A percentile compares a stretch with the other conserved stretches of the same genome.
phyloP scores from a whole-genome alignment of 2,113 vertebrate genomes.

The Myrmecobius fasciatus region DNA sequence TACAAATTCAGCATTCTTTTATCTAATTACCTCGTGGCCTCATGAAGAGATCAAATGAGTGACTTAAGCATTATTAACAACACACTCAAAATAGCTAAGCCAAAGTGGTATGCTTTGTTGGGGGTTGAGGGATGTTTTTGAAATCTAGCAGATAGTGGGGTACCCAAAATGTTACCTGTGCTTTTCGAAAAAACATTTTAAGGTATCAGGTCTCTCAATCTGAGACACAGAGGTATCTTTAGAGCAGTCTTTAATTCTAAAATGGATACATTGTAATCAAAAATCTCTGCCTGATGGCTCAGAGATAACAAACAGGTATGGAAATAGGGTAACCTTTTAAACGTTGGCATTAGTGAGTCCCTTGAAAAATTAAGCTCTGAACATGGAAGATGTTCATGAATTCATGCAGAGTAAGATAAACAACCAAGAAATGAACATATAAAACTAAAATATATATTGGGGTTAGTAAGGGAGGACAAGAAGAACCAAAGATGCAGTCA shows the following conservation, averaged over 20 bases:
- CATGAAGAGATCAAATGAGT: not conserved
- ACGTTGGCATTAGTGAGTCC: not conserved
- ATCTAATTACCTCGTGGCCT: not conserved
- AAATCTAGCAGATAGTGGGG: not conserved
- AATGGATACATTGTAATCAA: not conserved
- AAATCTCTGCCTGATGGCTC: not conserved
- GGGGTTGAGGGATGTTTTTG: not conserved
- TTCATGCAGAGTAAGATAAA: not conserved
- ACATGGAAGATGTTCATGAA: not conserved
- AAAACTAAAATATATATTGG: not conserved
- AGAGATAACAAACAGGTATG: not conserved
- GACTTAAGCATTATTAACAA: not conserved
- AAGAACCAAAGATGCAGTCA: not conserved
- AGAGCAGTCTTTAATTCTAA: not conserved
- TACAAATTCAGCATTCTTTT: not conserved
- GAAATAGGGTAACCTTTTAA: not conserved
- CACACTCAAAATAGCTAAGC: not conserved
- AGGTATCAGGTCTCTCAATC: not conserved
- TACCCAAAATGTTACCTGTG: not conserved
- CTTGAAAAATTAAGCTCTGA: not conserved
- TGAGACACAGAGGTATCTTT: not conserved
- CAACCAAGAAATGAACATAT: not conserved
- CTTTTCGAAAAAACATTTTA: not conserved
- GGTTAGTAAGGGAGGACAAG: no score
- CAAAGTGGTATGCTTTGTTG: not conserved